phyloP scores from a whole-genome alignment of 1,140 invertebrate genomes.

The Musca vetustissima region DNA sequence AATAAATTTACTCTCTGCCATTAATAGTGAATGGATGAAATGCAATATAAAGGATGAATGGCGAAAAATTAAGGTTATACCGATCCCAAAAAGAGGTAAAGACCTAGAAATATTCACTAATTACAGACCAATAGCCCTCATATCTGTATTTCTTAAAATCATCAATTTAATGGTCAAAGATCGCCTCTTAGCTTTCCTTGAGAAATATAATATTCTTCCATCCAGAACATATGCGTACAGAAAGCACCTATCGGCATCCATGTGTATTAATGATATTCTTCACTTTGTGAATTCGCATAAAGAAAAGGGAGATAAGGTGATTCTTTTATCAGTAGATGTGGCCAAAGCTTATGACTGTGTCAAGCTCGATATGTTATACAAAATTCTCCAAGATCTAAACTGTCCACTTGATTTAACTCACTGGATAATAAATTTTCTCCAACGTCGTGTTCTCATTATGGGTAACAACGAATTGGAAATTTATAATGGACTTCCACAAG shows the following conservation, averaged over 20 bases:
- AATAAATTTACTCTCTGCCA: background rate
- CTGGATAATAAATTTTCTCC: too few relatives aligned
- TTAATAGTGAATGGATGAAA: background rate
- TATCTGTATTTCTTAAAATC: too few relatives aligned
- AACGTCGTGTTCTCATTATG: background rate
- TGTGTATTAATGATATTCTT: slow-evolving; percentile 2
- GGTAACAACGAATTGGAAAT: background rate
- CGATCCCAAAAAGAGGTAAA: too few relatives aligned
- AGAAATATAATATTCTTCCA: too few relatives aligned
- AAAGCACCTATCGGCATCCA: background rate
- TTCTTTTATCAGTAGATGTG: background rate
- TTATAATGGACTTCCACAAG: background rate
- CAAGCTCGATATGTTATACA: background rate
- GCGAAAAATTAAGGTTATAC: too few relatives aligned
- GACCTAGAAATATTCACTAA: background rate
- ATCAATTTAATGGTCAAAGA: too few relatives aligned
- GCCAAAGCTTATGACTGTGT: background rate
- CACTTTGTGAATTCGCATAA: background rate
- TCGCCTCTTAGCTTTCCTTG: too few relatives aligned
- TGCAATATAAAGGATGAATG: too few relatives aligned
- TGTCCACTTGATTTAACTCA: background rate
- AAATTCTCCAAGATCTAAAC: background rate
- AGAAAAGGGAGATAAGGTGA: background rate
- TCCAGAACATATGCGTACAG: too few relatives aligned
- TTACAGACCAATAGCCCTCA: background rate